A percentile compares a stretch with the other conserved stretches of the same genome.
These are phyloP conservation scores for rabbit (Oryctolagus cuniculus) DNA, from an alignment of 2,113 vertebrate species.

Conservation along the genomic window DNA sequence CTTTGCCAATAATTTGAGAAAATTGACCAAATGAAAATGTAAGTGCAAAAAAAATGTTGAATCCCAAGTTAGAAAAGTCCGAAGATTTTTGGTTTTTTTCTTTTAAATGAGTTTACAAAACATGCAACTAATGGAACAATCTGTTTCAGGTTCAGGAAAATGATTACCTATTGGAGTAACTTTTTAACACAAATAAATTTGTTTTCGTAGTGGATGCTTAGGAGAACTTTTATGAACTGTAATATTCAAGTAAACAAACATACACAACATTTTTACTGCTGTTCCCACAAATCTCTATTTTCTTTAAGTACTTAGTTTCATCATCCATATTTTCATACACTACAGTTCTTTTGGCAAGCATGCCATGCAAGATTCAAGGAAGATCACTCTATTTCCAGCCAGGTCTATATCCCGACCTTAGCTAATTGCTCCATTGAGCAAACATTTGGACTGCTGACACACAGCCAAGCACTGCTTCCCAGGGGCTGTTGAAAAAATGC, in stretches of 20 bases:
- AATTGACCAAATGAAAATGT: background rate
- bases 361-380: background rate
- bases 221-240: constrained; percentile 25
- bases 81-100: background rate
- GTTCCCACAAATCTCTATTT: constrained; percentile 31
- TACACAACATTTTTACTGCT: background rate
- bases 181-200: constrained; percentile 42
- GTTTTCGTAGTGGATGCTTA: background rate
- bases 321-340: background rate
- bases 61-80: background rate
- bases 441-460: no score
- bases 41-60: background rate
- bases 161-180: background rate
- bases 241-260: constrained; percentile 57
- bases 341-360: background rate
- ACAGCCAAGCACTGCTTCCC: background rate
- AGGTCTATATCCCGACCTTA: background rate
- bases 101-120: constrained; percentile 42
- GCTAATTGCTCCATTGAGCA: background rate
- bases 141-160: constrained; percentile 52
- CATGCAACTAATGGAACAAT: background rate
- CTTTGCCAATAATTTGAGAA: constrained; percentile 32
- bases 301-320: constrained; percentile 13
- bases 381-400: background rate
- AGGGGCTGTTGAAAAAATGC: background rate